These are phyloP conservation scores for Dolichoris vasculosae DNA, from an alignment of 1,140 invertebrate species.

Conservation along the genomic window DNA sequence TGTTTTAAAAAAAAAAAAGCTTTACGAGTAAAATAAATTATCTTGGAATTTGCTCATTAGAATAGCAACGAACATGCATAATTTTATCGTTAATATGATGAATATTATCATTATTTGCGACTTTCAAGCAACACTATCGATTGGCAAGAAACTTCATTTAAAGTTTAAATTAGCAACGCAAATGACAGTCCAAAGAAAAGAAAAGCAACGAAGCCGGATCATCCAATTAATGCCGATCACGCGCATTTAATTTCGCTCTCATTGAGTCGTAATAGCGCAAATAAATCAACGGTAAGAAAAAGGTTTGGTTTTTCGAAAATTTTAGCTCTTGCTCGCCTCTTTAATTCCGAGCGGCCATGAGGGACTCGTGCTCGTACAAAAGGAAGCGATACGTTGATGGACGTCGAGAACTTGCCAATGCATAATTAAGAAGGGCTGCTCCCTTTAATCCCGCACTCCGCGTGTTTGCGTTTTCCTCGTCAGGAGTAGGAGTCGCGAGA, in stretches of 20 bases:
- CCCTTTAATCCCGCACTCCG: constrained; percentile 52
- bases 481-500: not conserved
- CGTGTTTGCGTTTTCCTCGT: constrained; percentile 51
- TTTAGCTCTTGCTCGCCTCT: not conserved
- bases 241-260: not conserved
- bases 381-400: not conserved
- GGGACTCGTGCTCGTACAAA: not conserved
- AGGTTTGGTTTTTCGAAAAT: not conserved
- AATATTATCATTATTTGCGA: no score
- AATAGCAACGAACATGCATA: no score
- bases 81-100: no score
- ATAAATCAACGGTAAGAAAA: not conserved
- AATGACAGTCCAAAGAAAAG: not conserved
- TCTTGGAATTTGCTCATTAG: no score
- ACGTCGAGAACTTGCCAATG: constrained; percentile 32
- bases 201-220: no score
- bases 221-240: constrained; percentile 2
- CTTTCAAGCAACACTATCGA: no score
- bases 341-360: not conserved
- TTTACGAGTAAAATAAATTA: no score
- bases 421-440: constrained; percentile 54
- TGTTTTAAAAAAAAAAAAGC: no score
- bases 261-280: not conserved
- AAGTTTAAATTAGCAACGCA: not conserved
- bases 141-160: not conserved